Evolutionary conservation across 2,113 vertebrate species (phyloP).

Genomic region (Capreolus pygargus): DNA sequence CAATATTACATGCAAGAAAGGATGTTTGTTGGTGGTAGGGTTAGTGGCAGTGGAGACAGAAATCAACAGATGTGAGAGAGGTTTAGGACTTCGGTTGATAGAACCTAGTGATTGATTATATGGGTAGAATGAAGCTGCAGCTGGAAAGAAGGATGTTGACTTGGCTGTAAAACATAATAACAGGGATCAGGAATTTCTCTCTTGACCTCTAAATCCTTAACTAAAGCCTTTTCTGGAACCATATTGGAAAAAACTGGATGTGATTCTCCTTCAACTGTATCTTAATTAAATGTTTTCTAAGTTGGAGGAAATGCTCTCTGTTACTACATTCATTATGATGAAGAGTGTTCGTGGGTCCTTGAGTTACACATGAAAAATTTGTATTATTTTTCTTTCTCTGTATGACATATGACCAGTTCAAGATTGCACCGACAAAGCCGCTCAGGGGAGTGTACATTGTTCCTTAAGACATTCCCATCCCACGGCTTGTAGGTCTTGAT

Average conservation of each 20-base stretch:
- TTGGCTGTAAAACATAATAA: not conserved
- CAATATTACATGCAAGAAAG: not conserved
- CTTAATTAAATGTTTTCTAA: slow-evolving; percentile 36
- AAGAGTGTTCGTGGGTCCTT: not conserved
- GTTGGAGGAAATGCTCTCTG: not conserved
- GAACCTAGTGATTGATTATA: not conserved
- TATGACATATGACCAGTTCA: not conserved
- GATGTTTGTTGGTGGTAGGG: not conserved
- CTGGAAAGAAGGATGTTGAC: not conserved
- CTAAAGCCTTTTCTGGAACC: not conserved
- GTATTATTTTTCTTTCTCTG: slow-evolving; percentile 10
- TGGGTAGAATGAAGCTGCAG: not conserved
- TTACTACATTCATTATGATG: not conserved
- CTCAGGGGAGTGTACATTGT: not conserved
- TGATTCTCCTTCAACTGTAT: not conserved
- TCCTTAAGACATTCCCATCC: not conserved
- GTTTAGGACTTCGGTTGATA: not conserved
- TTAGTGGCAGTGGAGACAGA: not conserved
- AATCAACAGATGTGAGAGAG: not conserved
- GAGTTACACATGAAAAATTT: not conserved
- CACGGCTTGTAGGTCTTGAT: not conserved
- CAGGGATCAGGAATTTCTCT: not conserved
- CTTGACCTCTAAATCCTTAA: not conserved
- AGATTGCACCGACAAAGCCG: not conserved
- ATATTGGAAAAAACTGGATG: not conserved